These are phyloP conservation scores for Speoplatyrhinus poulsoni DNA, from an alignment of 2,113 vertebrate genomes.

Conservation along the genomic window DNA sequence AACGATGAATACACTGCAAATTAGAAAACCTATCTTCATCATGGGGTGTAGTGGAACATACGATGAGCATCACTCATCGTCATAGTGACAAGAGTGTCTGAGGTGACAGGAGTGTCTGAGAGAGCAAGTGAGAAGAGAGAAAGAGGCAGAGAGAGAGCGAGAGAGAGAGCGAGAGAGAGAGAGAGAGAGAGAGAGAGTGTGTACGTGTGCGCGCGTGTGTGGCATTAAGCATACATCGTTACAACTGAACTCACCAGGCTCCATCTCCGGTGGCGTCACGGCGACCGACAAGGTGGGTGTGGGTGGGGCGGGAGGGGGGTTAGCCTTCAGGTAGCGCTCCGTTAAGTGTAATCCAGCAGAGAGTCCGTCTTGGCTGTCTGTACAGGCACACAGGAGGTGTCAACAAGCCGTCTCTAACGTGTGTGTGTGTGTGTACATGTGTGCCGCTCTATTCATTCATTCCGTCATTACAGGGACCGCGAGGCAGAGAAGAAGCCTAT, in stretches of 20 bases:
- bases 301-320: no score
- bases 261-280: neutral
- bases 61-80: no score
- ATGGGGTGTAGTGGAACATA: no score
- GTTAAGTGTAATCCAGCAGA: neutral
- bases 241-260: conserved; percentile 46
- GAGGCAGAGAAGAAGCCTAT: no score
- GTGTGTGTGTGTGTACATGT: no score
- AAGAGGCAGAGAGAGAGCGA: neutral
- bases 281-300: neutral
- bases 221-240: neutral
- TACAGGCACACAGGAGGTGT: no score
- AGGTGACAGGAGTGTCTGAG: neutral
- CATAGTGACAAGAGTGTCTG: neutral
- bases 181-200: neutral
- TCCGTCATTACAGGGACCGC: no score
- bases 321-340: conserved; percentile 20
- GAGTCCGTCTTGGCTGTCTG: no score
- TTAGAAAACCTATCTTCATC: no score
- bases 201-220: neutral
- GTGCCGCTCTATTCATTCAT: no score
- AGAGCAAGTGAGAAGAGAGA: neutral
- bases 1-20: no score
- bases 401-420: no score
- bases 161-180: neutral